phyloP scores from a whole-genome alignment of 2,888 invertebrate species.

The Operophtera brumata region DNA sequence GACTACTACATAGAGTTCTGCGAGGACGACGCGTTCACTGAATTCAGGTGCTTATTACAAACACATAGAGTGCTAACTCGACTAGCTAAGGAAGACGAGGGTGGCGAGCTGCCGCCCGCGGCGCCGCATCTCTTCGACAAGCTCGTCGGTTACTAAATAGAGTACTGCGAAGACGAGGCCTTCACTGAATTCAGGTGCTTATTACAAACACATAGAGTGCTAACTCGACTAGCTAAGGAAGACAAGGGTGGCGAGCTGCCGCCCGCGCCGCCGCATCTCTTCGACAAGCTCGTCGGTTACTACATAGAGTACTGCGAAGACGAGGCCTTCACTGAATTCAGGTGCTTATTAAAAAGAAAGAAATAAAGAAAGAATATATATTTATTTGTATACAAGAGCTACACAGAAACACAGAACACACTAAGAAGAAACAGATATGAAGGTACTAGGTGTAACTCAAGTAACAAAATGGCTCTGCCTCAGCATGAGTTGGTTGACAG shows the following conservation, averaged over 20 bases:
- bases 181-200: constrained; percentile 44
- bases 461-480: no score
- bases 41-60: constrained; percentile 36
- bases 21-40: constrained; percentile 32
- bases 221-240: no score
- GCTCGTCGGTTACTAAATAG: constrained; percentile 47
- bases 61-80: not conserved
- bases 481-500: no score
- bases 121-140: constrained; percentile 24
- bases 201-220: no score
- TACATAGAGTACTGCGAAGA: constrained; percentile 46
- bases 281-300: constrained; percentile 41
- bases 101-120: constrained; percentile 7
- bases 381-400: no score
- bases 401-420: no score
- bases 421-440: no score
- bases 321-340: constrained; percentile 43
- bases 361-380: no score
- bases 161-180: constrained; percentile 37
- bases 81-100: constrained; percentile 24
- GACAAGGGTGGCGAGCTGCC: not conserved
- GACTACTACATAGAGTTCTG: constrained; percentile 50
- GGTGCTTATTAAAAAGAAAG: constrained; percentile 7
- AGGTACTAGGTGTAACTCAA: no score
- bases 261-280: constrained; percentile 14